Percentiles rank a stretch among this genome's conserved stretches.
These are phyloP conservation scores for Heliocidaris erythrogramma DNA, from an alignment of 35 echinoderm and acorn worm genomes.

Conservation along the genomic window DNA sequence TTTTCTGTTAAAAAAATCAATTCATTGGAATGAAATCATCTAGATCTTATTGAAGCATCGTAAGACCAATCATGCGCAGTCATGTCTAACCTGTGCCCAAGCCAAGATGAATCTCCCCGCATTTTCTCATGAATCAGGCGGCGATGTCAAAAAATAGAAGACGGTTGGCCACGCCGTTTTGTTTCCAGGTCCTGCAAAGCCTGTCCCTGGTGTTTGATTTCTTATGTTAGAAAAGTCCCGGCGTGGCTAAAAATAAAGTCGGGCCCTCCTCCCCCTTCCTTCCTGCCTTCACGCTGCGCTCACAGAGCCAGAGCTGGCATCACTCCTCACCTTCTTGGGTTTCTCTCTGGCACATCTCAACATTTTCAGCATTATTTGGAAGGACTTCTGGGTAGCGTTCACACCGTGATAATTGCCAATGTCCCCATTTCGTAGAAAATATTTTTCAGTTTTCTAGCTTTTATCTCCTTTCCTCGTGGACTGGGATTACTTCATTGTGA, in stretches of 20 bases:
- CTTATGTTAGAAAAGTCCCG: not conserved
- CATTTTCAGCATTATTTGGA: conserved; percentile 10
- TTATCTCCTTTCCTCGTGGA: not conserved
- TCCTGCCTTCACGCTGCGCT: conserved; percentile 28
- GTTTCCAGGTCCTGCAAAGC: conserved; percentile 34
- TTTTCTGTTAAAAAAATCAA: not conserved
- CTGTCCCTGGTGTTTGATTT: conserved; percentile 9
- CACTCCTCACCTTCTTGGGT: conserved; percentile 24
- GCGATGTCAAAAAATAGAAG: conserved; percentile 14
- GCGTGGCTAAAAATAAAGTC: conserved; percentile 15
- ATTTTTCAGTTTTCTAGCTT: not conserved
- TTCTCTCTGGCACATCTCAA: conserved; percentile 31
- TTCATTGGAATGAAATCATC: not conserved
- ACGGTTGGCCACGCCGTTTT: not conserved
- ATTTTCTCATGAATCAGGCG: conserved; percentile 12
- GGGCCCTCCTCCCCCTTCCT: conserved; percentile 32
- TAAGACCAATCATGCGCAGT: conserved; percentile 1
- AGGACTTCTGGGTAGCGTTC: not conserved
- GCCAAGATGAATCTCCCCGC: not conserved
- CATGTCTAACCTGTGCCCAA: not conserved
- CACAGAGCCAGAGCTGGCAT: conserved; percentile 27
- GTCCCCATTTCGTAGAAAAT: not conserved
- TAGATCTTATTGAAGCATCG: not conserved
- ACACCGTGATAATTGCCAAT: not conserved
- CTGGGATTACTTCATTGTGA: not conserved